Conservation (phyloP, 2,888 invertebrate species). For the Ichneumon xanthorius region DNA sequence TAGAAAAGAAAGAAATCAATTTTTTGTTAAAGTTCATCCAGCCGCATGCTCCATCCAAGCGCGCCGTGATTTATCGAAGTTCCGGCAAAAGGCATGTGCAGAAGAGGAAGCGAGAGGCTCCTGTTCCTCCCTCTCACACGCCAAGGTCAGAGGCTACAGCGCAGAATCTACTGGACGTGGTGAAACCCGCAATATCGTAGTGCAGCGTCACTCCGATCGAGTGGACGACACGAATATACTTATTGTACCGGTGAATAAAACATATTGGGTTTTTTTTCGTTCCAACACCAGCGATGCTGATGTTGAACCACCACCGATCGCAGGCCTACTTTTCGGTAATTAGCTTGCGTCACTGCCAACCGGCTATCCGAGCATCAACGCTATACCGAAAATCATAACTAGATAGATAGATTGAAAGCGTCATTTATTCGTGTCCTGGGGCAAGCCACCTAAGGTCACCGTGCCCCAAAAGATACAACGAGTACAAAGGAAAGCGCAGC, state of each 20-base stretch:
- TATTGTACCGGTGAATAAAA: not conserved
- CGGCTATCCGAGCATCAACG: too few relatives aligned
- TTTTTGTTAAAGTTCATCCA: not conserved
- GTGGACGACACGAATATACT: not conserved
- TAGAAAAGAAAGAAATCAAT: not conserved
- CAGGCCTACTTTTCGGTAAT: not conserved
- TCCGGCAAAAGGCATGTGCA: not conserved
- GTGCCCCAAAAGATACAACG: too few relatives aligned
- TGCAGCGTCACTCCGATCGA: constrained; percentile 11
- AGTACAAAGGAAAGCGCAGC: too few relatives aligned
- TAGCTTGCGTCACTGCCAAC: not conserved
- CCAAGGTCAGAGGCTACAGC: constrained; percentile 19
- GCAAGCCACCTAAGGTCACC: too few relatives aligned
- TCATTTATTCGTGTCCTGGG: too few relatives aligned
- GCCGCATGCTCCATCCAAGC: not conserved
- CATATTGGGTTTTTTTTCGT: not conserved
- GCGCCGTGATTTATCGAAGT: constrained; percentile 10
- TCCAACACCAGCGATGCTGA: not conserved
- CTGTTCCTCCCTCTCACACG: not conserved
- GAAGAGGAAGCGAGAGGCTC: not conserved
- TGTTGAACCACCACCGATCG: not conserved
- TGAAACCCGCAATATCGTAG: constrained; percentile 2
- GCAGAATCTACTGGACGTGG: not conserved
- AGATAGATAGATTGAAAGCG: too few relatives aligned
- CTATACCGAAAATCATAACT: too few relatives aligned